These are phyloP conservation scores for Drosophila quinaria DNA, from an alignment of 2,888 invertebrate species.

Conservation along the genomic window DNA sequence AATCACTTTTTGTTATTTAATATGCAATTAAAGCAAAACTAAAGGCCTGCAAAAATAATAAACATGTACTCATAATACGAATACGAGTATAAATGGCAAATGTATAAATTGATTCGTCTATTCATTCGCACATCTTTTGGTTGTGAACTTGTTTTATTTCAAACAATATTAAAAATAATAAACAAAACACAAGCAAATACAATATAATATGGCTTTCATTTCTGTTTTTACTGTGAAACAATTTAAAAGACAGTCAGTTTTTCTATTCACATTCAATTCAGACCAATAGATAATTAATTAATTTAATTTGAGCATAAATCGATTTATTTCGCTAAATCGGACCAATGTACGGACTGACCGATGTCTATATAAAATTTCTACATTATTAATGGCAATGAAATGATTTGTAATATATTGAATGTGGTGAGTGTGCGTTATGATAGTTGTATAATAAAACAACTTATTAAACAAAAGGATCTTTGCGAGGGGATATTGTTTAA, in stretches of 20 bases:
- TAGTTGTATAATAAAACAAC: neutral
- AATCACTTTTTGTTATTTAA: constrained; percentile 71
- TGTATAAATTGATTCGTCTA: constrained; percentile 74
- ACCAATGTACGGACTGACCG: constrained; percentile 46
- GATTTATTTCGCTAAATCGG: constrained; percentile 57
- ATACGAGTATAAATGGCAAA: constrained; percentile 37
- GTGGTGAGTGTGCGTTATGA: neutral
- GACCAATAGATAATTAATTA: constrained; percentile 60
- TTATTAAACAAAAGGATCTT: neutral
- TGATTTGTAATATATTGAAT: too few relatives aligned
- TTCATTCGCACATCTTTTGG: constrained; percentile 76
- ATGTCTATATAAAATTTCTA: constrained; percentile 22
- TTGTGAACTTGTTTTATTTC: constrained; percentile 66
- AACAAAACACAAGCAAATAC: constrained; percentile 36
- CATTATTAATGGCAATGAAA: neutral
- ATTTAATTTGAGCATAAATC: constrained; percentile 49
- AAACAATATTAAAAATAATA: constrained; percentile 41
- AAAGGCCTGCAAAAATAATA: constrained; percentile 36
- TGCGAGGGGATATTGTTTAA: constrained; percentile 5
- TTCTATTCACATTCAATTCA: constrained; percentile 31
- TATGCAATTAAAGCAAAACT: constrained; percentile 64
- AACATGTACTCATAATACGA: constrained; percentile 21
- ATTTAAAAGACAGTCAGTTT: constrained; percentile 37
- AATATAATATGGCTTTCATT: constrained; percentile 27
- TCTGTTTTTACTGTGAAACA: constrained; percentile 35